Evolutionary conservation across 2,888 invertebrate species (phyloP).

Genomic region (Hoplodrina ambigua): DNA sequence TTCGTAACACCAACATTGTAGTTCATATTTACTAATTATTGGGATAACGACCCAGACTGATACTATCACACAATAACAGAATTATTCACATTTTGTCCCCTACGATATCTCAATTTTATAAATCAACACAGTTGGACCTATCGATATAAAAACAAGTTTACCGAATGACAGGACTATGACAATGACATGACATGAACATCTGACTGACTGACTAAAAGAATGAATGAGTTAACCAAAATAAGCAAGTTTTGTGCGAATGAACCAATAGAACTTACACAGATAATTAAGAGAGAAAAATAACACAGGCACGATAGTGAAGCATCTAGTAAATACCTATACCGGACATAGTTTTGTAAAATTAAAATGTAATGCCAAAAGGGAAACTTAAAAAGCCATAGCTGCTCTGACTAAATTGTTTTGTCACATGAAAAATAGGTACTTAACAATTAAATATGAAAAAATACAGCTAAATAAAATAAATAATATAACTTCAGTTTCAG

Average conservation of each 20-base stretch:
- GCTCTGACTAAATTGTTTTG: no score
- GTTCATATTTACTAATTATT: background rate
- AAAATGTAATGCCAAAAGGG: background rate
- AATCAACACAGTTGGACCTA: background rate
- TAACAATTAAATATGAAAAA: no score
- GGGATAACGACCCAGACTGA: constrained; percentile 19
- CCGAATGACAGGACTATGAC: background rate
- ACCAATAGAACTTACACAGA: constrained; percentile 5
- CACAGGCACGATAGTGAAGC: background rate
- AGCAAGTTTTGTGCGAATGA: constrained; percentile 4
- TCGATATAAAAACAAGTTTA: constrained; percentile 18
- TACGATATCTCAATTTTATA: constrained; percentile 12
- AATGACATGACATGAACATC: background rate
- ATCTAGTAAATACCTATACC: background rate
- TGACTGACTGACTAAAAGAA: background rate
- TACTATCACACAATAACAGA: constrained; percentile 12
- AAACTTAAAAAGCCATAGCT: background rate
- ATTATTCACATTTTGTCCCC: constrained; percentile 38
- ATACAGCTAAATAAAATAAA: no score
- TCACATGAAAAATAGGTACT: no score
- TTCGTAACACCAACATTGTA: background rate
- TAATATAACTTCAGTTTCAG: no score
- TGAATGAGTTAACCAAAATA: background rate
- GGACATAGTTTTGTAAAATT: background rate
- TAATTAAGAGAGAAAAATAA: background rate